phyloP scores from a whole-genome alignment of 1,140 invertebrate species.

The Polypedilum vanderplanki region DNA sequence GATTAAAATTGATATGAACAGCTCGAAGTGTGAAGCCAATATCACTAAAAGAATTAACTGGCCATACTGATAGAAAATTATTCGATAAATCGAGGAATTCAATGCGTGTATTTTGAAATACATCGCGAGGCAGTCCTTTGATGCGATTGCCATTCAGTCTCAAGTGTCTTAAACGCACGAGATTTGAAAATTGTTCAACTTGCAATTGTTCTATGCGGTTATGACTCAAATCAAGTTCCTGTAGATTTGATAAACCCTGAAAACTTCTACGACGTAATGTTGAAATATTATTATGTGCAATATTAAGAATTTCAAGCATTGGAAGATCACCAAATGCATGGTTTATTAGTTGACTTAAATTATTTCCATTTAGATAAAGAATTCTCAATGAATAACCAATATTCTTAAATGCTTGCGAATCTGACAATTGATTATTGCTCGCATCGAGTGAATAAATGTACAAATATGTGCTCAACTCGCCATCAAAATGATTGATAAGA shows the following conservation, averaged over 20 bases:
- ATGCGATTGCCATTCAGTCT: constrained; percentile 70
- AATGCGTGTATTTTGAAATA: constrained; percentile 70
- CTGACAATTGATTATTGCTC: constrained; percentile 57
- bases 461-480: constrained; percentile 47
- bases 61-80: constrained; percentile 71
- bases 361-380: constrained; percentile 66
- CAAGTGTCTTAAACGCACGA: constrained; percentile 65
- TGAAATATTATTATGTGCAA: constrained; percentile 67
- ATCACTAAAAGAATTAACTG: constrained; percentile 61
- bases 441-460: constrained; percentile 62
- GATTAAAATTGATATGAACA: constrained; percentile 71
- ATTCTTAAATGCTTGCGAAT: constrained; percentile 57
- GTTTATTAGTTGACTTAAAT: constrained; percentile 59
- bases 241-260: constrained; percentile 61
- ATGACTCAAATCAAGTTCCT: constrained; percentile 69
- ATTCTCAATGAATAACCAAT: constrained; percentile 55
- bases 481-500: constrained; percentile 53
- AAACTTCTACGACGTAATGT: constrained; percentile 67
- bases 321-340: constrained; percentile 62
- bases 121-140: constrained; percentile 65
- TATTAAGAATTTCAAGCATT: constrained; percentile 63
- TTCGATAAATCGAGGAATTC: constrained; percentile 72
- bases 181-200: constrained; percentile 73
- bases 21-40: constrained; percentile 66
- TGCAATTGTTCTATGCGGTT: constrained; percentile 71